phyloP scores from a whole-genome alignment of 2,113 vertebrate species.

The Meleagris gallopavo region DNA sequence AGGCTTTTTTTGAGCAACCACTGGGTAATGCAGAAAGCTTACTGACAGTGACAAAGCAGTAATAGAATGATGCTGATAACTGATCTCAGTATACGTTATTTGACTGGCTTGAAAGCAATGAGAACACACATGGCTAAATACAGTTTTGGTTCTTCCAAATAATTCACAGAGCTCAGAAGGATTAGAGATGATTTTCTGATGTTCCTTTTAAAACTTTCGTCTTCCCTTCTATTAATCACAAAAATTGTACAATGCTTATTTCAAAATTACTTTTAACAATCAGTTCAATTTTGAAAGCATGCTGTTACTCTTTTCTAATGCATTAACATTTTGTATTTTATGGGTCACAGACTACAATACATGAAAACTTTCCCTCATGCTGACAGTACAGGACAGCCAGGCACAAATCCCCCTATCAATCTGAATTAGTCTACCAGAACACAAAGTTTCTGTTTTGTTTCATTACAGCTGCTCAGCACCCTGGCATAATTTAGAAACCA shows the following conservation, averaged over 20 bases:
- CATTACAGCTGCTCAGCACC: background rate
- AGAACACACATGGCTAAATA: background rate
- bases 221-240: conserved; percentile 13
- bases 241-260: conserved; percentile 5
- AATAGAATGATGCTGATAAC: background rate
- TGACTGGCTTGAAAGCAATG: background rate
- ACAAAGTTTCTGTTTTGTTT: conserved; percentile 28
- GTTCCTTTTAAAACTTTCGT: background rate
- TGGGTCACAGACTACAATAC: conserved; percentile 44
- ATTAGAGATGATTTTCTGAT: conserved; percentile 1
- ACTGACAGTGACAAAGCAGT: background rate
- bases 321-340: conserved; percentile 58
- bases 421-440: conserved; percentile 55
- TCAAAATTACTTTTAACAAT: conserved; percentile 29
- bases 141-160: background rate
- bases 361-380: conserved; percentile 38
- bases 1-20: background rate
- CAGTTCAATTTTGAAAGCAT: conserved; percentile 44
- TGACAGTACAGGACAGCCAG: conserved; percentile 32
- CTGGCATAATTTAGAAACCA: conserved; percentile 1
- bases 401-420: conserved; percentile 53
- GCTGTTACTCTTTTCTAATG: conserved; percentile 25
- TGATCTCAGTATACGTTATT: background rate
- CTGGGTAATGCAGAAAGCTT: background rate
- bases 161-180: background rate